These are phyloP conservation scores for Drosophila putrida DNA, from an alignment of 2,888 invertebrate species.

Conservation along the genomic window DNA sequence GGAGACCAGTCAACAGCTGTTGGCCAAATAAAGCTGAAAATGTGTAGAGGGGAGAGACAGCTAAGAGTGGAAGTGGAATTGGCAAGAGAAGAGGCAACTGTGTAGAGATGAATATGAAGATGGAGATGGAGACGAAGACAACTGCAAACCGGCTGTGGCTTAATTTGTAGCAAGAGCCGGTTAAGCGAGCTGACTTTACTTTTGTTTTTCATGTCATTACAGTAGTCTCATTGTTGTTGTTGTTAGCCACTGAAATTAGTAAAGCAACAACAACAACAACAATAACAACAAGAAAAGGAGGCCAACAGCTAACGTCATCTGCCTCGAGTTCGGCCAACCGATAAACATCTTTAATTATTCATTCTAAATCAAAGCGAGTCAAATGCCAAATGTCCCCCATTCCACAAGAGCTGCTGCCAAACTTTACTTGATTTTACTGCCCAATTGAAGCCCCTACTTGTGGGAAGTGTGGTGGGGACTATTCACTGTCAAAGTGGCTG, in stretches of 20 bases:
- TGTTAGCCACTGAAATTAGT: conserved; percentile 44
- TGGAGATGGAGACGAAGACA: conserved; percentile 5
- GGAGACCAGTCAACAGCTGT: conserved; percentile 44
- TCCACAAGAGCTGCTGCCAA: conserved; percentile 26
- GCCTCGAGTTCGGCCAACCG: conserved; percentile 40
- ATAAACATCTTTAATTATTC: conserved; percentile 77
- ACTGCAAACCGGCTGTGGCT: conserved; percentile 61
- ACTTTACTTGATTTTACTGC: conserved; percentile 30
- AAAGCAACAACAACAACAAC: conserved; percentile 17
- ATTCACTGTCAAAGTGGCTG: conserved; percentile 17
- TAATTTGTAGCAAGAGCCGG: conserved; percentile 60
- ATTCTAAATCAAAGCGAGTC: conserved; percentile 66
- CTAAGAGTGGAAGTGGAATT: conserved; percentile 5
- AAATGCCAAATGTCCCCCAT: conserved; percentile 58
- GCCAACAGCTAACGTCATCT: conserved; percentile 49
- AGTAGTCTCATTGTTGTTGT: conserved; percentile 20
- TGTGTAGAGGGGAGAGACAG: neutral
- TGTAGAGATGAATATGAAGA: conserved; percentile 1
- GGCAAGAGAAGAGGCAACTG: neutral
- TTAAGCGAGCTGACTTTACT: conserved; percentile 53
- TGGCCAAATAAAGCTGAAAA: conserved; percentile 15
- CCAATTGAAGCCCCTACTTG: conserved; percentile 2
- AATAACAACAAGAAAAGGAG: conserved; percentile 18
- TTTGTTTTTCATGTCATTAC: conserved; percentile 22
- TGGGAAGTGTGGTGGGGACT: neutral